Percentiles rank a stretch among this genome's conserved stretches.
Conservation (phyloP, 2,797 vertebrate genomes). For the Notolabrus celidotus region DNA sequence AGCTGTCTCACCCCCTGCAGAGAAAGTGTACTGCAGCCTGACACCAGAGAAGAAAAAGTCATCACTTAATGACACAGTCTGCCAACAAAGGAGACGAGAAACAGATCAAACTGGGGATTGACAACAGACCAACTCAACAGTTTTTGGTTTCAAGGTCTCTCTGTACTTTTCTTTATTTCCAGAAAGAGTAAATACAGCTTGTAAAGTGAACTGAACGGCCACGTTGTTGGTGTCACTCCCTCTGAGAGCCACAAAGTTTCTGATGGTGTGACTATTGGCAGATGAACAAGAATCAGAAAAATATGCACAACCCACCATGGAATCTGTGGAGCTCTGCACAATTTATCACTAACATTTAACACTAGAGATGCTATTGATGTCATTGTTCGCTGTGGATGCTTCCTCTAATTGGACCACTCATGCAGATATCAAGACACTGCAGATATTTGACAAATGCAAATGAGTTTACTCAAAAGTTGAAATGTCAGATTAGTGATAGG, state of each 20-base stretch:
- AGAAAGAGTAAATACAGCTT: not conserved
- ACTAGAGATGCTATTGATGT: too few relatives aligned
- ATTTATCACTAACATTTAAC: too few relatives aligned
- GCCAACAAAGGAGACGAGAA: slow-evolving; percentile 13
- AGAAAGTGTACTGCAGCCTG: slow-evolving; percentile 32
- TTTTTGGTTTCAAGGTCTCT: slow-evolving; percentile 20
- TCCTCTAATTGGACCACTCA: too few relatives aligned
- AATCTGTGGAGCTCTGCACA: too few relatives aligned
- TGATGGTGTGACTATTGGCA: not conserved
- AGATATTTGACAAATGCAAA: slow-evolving; percentile 30
- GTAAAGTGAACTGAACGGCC: too few relatives aligned
- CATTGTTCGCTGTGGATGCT: too few relatives aligned
- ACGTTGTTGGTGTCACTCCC: slow-evolving; percentile 1
- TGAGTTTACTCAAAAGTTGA: slow-evolving; percentile 11
- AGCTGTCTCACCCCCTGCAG: slow-evolving; percentile 54
- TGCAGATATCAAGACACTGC: too few relatives aligned
- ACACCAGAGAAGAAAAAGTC: slow-evolving; percentile 44
- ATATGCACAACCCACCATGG: too few relatives aligned
- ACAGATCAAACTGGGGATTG: slow-evolving; percentile 20
- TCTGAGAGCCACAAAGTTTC: not conserved
- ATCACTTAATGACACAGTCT: slow-evolving; percentile 40
- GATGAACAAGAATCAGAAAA: not conserved
- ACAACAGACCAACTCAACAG: slow-evolving; percentile 16
- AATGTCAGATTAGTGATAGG: not conserved
- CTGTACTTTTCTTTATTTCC: slow-evolving; percentile 10